Base-by-base conservation (phyloP, 2,797 vertebrate species). In the Vireo griseus region DNA sequence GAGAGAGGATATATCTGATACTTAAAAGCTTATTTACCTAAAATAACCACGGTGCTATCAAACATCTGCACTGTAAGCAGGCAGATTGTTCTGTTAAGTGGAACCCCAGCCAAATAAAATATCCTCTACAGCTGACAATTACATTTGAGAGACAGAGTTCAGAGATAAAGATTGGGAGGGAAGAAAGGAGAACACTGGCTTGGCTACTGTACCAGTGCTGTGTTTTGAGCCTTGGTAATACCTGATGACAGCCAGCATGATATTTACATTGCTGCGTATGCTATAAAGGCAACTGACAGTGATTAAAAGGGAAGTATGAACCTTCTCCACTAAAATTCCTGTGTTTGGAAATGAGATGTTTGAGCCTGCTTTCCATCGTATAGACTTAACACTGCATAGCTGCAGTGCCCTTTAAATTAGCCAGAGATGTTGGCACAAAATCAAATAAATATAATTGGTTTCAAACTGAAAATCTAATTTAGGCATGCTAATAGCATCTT, bases 381-480 rank as follows among this genome's bases (percentile, higher is more conserved):
- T 76, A n/a, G 94, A 86, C 59, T 96, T 95, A 96, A 88, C 73
- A 13, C 90, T 55, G 84, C 63, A 61, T 96, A 91, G 69, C 92
- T 95, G 51, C 54, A 39, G 76, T 68, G 79, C 92, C 76, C 95
- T 93, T 96, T 92, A 95, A 92, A 95, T 94, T 92, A 81, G 35
- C 76, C 76, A 72, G 84, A 62, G 89, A 81, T 65, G 58, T 65
- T 93, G 94, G 88, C 89, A 90, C 2, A 2, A 88, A 92, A 93
- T 94, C 79, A 91, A 95, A 92, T 93, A 85, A 95, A 96, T 96
- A 88, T 78, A 92, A 94, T 93, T 76, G 65, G 88, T 97, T 96
- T 93, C 92, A 91, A 90, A 95, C 84, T 39, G 91, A 89, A 97
- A 94, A 96, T 96, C 95, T 96, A 92, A 96, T 95, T 95, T 95